Evolutionary conservation across 1,140 invertebrate genomes (phyloP).

Genomic region (Nebria ingens): DNA sequence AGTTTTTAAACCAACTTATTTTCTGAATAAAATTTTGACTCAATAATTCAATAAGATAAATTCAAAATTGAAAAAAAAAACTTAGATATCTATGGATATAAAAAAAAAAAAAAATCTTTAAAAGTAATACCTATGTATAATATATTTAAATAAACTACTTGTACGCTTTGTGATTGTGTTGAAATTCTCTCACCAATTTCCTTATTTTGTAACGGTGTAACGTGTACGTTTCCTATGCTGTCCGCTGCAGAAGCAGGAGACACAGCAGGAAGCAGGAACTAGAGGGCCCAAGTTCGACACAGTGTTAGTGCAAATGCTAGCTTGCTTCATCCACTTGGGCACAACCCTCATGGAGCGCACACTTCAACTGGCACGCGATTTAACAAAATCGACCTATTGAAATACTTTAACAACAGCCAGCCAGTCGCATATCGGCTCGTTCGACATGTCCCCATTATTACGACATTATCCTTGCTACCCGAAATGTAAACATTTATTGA

Average conservation of each 20-base stretch:
- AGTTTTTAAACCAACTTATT: no score
- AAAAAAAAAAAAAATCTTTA: no score
- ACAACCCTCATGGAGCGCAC: not conserved
- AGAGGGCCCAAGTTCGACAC: not conserved
- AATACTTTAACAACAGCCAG: constrained; percentile 2
- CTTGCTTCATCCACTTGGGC: constrained; percentile 2
- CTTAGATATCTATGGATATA: no score
- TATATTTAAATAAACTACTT: no score
- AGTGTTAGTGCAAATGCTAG: no score
- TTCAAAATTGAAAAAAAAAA: no score
- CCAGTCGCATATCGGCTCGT: no score
- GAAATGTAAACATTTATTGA: constrained; percentile 8
- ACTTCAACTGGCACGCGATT: not conserved
- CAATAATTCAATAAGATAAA: no score
- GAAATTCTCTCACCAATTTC: no score
- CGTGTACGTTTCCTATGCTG: not conserved
- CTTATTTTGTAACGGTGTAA: constrained; percentile 1
- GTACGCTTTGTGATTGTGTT: no score
- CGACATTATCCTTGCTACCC: not conserved
- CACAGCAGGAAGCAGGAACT: not conserved
- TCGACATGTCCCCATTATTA: constrained; percentile 5
- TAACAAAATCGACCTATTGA: constrained; percentile 7
- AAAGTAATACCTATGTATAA: no score
- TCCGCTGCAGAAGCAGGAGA: not conserved
- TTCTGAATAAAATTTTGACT: no score